A percentile compares a stretch with the other conserved stretches of the same genome.
Conservation (phyloP, 2,888 invertebrate species). For the Oscheius sp. region DNA sequence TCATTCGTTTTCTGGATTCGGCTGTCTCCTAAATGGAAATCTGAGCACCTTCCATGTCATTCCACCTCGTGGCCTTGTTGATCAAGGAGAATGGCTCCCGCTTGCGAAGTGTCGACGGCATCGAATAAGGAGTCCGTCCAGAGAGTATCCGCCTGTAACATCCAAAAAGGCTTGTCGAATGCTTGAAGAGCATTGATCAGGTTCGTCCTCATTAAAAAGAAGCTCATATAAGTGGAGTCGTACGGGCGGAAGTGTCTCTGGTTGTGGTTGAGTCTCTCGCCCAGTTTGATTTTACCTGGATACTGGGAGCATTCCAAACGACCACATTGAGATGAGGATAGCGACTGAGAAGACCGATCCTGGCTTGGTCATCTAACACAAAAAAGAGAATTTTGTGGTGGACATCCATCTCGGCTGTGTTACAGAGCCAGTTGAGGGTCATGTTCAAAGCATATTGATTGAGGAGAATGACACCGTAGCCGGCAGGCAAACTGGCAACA, state of each 20-base stretch:
- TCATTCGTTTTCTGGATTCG: conserved; percentile 45
- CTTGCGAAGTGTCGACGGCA: not conserved
- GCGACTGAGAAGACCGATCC: conserved; percentile 41
- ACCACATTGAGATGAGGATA: conserved; percentile 54
- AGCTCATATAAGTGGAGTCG: conserved; percentile 64
- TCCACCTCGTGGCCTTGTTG: conserved; percentile 54
- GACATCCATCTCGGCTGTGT: conserved; percentile 45
- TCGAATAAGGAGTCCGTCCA: conserved; percentile 44
- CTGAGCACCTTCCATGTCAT: not conserved
- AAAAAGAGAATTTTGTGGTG: conserved; percentile 55
- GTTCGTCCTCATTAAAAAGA: conserved; percentile 63
- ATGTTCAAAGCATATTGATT: conserved; percentile 57
- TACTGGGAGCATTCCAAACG: conserved; percentile 49
- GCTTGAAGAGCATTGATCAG: conserved; percentile 57
- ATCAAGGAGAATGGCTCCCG: conserved; percentile 55
- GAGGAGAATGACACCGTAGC: conserved; percentile 52
- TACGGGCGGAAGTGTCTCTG: conserved; percentile 59
- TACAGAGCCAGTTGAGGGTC: conserved; percentile 64
- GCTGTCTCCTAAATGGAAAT: conserved; percentile 15
- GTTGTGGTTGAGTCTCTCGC: too few relatives aligned
- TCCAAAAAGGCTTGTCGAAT: conserved; percentile 59
- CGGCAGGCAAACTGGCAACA: conserved; percentile 37
- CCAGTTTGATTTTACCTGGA: conserved; percentile 55
- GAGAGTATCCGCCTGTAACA: conserved; percentile 61
- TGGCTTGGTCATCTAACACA: conserved; percentile 56